Evolutionary conservation across 2,113 vertebrate genomes (phyloP).

Genomic region (Neodontobutis hainanensis): DNA sequence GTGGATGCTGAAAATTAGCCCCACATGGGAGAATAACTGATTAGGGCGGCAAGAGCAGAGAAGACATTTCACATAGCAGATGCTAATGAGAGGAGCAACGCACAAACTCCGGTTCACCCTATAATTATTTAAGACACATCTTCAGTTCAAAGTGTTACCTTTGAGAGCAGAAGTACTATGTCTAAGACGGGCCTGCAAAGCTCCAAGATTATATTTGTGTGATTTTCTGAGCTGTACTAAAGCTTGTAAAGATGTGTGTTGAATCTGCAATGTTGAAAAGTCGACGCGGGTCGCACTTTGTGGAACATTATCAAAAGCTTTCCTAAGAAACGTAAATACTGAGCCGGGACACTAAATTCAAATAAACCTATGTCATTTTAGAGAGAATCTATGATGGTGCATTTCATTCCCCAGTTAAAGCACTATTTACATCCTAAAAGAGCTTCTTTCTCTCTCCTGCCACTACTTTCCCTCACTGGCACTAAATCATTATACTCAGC

Average conservation of each 20-base stretch:
- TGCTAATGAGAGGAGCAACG: conserved; percentile 25
- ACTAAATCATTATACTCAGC: conserved; percentile 46
- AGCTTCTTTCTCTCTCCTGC: conserved; percentile 1
- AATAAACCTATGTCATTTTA: conserved; percentile 51
- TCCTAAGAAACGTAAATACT: conserved; percentile 40
- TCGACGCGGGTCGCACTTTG: conserved; percentile 8
- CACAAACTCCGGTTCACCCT: conserved; percentile 10
- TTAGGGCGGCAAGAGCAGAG: conserved; percentile 22
- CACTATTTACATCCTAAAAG: conserved; percentile 39
- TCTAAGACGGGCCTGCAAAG: conserved; percentile 18
- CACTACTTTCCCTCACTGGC: conserved; percentile 23
- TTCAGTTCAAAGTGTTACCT: conserved; percentile 41
- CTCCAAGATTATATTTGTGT: conserved; percentile 17
- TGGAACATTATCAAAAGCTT: conserved; percentile 25
- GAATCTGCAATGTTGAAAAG: conserved; percentile 27
- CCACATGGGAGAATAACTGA: conserved; percentile 32
- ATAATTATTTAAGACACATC: conserved; percentile 42
- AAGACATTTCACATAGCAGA: conserved; percentile 36
- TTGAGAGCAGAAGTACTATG: conserved; percentile 22
- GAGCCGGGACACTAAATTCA: conserved; percentile 32
- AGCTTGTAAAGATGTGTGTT: conserved; percentile 12
- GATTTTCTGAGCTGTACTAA: conserved; percentile 24
- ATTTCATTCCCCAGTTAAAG: conserved; percentile 42
- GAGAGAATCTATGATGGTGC: conserved; percentile 41
- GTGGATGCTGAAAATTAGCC: conserved; percentile 34